These are phyloP conservation scores for Apis laboriosa DNA, from an alignment of 1,140 invertebrate species.

Conservation along the genomic window DNA sequence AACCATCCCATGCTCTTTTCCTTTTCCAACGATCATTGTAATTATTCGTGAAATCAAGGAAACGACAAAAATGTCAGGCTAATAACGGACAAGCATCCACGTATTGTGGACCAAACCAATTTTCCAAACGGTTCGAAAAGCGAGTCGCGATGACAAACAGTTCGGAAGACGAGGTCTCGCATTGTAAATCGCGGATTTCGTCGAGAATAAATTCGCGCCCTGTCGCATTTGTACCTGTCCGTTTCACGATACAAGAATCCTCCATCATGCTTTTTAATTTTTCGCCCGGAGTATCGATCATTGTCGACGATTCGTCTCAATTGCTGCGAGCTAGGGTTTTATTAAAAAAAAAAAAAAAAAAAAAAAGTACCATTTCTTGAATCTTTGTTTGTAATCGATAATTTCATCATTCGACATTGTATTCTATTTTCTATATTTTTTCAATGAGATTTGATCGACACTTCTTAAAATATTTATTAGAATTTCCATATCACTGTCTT, in stretches of 20 bases:
- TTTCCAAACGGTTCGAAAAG: constrained; percentile 11
- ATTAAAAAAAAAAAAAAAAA: not conserved
- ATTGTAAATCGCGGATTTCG: constrained; percentile 43
- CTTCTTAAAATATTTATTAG: too few species aligned
- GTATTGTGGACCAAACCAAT: constrained; percentile 1
- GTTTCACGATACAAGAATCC: not conserved
- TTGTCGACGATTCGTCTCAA: constrained; percentile 17
- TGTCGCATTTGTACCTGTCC: constrained; percentile 42
- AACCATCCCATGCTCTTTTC: not conserved
- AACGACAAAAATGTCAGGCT: not conserved
- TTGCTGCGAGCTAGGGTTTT: not conserved
- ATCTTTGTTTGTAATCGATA: too few species aligned
- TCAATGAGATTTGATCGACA: not conserved
- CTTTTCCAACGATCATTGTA: not conserved
- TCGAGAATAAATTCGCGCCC: constrained; percentile 35
- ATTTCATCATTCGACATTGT: not conserved
- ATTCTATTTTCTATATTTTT: not conserved
- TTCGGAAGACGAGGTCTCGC: constrained; percentile 25
- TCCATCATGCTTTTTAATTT: constrained; percentile 22
- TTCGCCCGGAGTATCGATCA: not conserved
- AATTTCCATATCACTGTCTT: too few species aligned
- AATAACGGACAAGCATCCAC: not conserved
- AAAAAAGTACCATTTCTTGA: too few species aligned
- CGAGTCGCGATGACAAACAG: constrained; percentile 11
- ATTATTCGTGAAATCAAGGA: not conserved